Evolutionary conservation across 2,888 invertebrate species (phyloP).

Genomic region (Leucophenga montana): DNA sequence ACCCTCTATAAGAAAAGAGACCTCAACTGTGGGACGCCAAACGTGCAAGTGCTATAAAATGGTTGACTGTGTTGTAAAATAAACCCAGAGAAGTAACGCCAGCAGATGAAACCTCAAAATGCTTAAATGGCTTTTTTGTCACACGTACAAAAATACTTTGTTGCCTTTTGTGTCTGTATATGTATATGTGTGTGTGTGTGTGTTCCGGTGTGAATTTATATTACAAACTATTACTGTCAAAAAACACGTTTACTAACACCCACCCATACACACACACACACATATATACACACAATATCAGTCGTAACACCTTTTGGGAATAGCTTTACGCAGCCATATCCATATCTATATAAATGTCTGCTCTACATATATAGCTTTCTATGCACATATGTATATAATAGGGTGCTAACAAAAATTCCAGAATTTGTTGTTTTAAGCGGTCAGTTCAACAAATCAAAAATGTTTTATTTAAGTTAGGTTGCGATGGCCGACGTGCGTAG

Average conservation of each 20-base stretch:
- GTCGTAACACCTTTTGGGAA: conserved; percentile 19
- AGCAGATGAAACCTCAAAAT: conserved; percentile 54
- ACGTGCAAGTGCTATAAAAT: conserved; percentile 23
- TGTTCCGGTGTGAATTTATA: conserved; percentile 63
- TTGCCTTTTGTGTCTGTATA: conserved; percentile 42
- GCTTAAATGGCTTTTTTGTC: conserved; percentile 67
- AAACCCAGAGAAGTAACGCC: neutral
- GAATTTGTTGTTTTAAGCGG: too few species aligned
- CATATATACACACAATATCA: conserved; percentile 18
- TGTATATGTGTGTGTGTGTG: conserved; percentile 48
- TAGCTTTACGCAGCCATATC: neutral
- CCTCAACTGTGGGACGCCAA: neutral
- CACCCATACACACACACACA: conserved; percentile 34
- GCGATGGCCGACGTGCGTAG: too few species aligned
- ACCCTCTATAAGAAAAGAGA: neutral
- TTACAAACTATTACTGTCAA: conserved; percentile 68
- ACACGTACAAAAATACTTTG: conserved; percentile 67
- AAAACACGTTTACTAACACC: conserved; percentile 61
- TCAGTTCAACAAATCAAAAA: too few species aligned
- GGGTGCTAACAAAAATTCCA: neutral
- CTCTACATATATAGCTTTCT: neutral
- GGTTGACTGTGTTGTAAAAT: neutral
- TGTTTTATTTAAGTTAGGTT: too few species aligned
- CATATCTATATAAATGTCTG: neutral
- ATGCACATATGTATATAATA: neutral